Conservation (phyloP, 1,140 invertebrate genomes). For the Papilio machaon region DNA sequence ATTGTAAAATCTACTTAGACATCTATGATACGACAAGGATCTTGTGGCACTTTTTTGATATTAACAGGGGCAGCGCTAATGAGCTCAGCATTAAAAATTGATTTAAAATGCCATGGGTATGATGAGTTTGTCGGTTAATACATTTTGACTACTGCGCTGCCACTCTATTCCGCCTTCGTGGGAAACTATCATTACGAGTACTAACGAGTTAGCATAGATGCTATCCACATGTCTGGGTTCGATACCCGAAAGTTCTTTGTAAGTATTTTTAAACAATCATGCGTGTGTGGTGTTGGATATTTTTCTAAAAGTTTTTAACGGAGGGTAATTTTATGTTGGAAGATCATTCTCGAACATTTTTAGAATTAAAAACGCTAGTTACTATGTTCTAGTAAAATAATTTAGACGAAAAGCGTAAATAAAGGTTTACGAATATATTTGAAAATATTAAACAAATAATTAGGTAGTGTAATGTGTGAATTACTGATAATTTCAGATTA, state of each 20-base stretch:
- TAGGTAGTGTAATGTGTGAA: no score
- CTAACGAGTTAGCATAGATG: constrained; percentile 3
- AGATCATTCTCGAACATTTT: not conserved
- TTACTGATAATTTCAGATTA: no score
- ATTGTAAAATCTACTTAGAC: no score
- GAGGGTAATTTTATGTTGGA: not conserved
- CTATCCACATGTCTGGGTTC: constrained; percentile 33
- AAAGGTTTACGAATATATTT: not conserved
- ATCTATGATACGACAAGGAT: no score
- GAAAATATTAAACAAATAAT: not conserved
- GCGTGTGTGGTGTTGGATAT: not conserved
- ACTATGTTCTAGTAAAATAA: not conserved
- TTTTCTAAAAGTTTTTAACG: not conserved
- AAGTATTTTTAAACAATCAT: constrained; percentile 12
- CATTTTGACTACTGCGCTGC: not conserved
- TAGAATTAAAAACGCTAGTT: not conserved
- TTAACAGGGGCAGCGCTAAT: no score
- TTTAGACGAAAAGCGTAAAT: not conserved
- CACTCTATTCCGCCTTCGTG: not conserved
- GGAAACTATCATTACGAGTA: not conserved
- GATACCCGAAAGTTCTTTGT: constrained; percentile 22
- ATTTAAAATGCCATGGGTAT: no score
- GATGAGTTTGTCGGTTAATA: not conserved
- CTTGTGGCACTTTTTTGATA: no score
- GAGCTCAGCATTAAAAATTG: no score